These are phyloP conservation scores for Crossoptilon crossoptilon DNA, from an alignment of 2,797 vertebrate genomes.

Conservation along the genomic window DNA sequence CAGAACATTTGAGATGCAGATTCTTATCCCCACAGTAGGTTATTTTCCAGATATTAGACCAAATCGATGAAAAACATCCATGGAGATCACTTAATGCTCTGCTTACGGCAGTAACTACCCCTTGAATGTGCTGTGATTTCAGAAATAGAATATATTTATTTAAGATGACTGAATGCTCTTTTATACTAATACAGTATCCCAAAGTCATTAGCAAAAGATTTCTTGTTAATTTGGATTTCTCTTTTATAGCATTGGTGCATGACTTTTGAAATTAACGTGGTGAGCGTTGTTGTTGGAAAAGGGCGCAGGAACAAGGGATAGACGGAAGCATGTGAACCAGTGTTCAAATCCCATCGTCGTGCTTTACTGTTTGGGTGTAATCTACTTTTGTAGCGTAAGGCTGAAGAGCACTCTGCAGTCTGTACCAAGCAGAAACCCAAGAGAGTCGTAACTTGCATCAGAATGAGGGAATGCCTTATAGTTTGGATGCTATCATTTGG, in stretches of 20 bases:
- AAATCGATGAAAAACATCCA: conserved; percentile 67
- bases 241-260: conserved; percentile 55
- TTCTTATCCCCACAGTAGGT: conserved; percentile 75
- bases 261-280: conserved; percentile 46
- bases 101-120: conserved; percentile 68
- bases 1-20: conserved; percentile 76
- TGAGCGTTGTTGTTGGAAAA: conserved; percentile 9
- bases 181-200: conserved; percentile 73
- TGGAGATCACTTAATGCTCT: conserved; percentile 68
- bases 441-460: conserved; percentile 18
- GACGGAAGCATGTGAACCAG: conserved; percentile 31
- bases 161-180: conserved; percentile 79
- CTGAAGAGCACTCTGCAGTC: conserved; percentile 64
- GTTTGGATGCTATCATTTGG: conserved; percentile 47
- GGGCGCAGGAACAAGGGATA: conserved; percentile 50
- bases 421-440: conserved; percentile 50
- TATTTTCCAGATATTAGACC: conserved; percentile 75
- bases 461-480: conserved; percentile 42
- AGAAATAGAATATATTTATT: conserved; percentile 80
- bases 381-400: conserved; percentile 32
- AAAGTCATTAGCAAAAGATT: conserved; percentile 68
- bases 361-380: conserved; percentile 52
- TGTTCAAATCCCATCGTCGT: conserved; percentile 3
- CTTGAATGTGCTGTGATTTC: conserved; percentile 78
- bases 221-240: conserved; percentile 59